A percentile compares a stretch with the other conserved stretches of the same genome.
These are phyloP conservation scores for Graphium colonna DNA, from an alignment of 2,888 invertebrate species.

Conservation along the genomic window DNA sequence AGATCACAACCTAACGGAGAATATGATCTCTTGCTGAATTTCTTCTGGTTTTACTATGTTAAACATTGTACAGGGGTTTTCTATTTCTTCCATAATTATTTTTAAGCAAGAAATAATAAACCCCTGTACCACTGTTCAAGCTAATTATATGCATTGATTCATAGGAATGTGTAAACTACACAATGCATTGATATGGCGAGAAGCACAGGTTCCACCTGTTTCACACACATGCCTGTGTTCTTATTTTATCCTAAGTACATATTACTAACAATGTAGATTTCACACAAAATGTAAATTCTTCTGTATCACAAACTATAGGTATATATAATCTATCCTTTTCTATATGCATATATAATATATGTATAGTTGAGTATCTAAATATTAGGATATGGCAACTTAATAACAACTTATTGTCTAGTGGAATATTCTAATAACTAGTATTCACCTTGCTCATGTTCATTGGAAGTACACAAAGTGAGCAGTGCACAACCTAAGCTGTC, in stretches of 20 bases:
- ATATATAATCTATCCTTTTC: constrained; percentile 66
- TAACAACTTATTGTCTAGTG: constrained; percentile 77
- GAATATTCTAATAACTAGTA: constrained; percentile 46
- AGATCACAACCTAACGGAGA: no score
- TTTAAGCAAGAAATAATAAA: neutral
- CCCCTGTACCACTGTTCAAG: neutral
- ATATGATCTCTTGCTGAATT: no score
- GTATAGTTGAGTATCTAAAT: constrained; percentile 75
- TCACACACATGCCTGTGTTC: constrained; percentile 16
- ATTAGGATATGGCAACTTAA: constrained; percentile 79
- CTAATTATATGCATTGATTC: neutral
- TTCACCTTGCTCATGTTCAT: constrained; percentile 11
- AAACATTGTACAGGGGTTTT: no score
- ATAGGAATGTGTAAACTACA: constrained; percentile 12
- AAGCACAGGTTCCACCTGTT: constrained; percentile 3
- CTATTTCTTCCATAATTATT: no score
- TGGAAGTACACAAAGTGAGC: neutral
- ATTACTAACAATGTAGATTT: constrained; percentile 56
- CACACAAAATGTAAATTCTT: constrained; percentile 76
- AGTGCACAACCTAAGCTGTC: neutral
- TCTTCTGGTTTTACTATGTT: no score
- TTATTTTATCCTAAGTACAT: constrained; percentile 34
- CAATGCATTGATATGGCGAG: constrained; percentile 5
- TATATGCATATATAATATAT: constrained; percentile 63
- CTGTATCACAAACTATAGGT: constrained; percentile 76